Evolutionary conservation across 2,113 vertebrate species (phyloP), one percentile per base, ranked within the genome.

Genomic region (Raphicerus campestris): DNA sequence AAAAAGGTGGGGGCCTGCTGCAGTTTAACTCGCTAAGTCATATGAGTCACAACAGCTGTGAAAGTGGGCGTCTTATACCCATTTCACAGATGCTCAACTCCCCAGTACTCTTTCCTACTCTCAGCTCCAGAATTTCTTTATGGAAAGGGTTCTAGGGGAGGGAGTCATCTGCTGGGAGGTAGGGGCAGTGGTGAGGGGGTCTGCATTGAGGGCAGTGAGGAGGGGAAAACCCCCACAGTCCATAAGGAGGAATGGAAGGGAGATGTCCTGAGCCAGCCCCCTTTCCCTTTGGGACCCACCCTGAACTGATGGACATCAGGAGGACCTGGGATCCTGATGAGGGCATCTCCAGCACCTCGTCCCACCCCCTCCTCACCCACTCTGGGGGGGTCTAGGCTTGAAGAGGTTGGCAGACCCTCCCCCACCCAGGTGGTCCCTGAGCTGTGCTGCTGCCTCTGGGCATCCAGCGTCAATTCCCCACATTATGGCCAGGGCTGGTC

Each of bases 361-460:
- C 7, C 6, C 7, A 3, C 0, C 14, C 14, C 14, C 28, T 13
- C 24, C 1, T 2, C 4, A 1, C 61, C 30, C 11, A 8, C 39
- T 53, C 35, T 35, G 22, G 47, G 85, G 85, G 77, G 60, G 26
- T 13, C 75, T 85, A n/a, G 60, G 56, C 47, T 17, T 26, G 55
- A 75, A 3, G 30, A 19, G 80, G 75, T 16, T 28, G 24, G 10
- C 61, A 51, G 75, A 42, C 45, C 70, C 89, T 73, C 70, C 53
- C 51, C 2, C 15, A 6, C 6, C 2, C 49, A 11, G 53, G 56
- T n/a, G 49, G 39, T 26, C 58, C 39, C 7, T 2, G 47, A 42
- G 78, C 60, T 24, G 3, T 32, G 63, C 93, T 7, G 19, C 84
- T 0, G 35, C 90, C 90, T 85, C 93, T 49, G 70, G 97, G 87